Evolutionary conservation across 1,140 invertebrate species (phyloP), one percentile per base, ranked within the genome.

Genomic region (Heliconius melpomene): DNA sequence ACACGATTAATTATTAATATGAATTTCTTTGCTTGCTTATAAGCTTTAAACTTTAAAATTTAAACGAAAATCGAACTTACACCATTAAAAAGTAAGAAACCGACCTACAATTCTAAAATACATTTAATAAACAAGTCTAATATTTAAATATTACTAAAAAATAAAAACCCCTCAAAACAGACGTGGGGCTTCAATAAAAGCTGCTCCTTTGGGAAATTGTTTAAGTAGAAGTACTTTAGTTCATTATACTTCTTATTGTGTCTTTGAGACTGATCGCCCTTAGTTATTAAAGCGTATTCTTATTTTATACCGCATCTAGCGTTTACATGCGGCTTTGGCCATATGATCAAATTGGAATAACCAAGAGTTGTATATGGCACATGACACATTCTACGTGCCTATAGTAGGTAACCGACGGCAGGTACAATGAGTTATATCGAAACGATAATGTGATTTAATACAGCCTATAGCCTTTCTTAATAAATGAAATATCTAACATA

Each of bases 171-270:
- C 9, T 66, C 23, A 66, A 16, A 66, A 66, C 8, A 11, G 60
- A 66, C 23, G 60, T n/a, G 54, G n/a, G 23, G 23, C 13, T 66
- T 66, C 23, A 66, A 66, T 66, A 66, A 29, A 66, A 66, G 20
- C 60, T 0, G 23, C 3, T 57, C 60, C 60, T 66, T 29, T 26
- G 60, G 60, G 60, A 66, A 66, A 66, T 66, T 26, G 60, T 23
- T n/a, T 66, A 16, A 66, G 60, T 66, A 66, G 54, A 23, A 57
- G 60, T 66, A 16, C 60, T 26, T 26, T 26, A 66, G 26, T 26
- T 26, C 60, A 66, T 66, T 66, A 66, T 66, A 16, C 8, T n/a
- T n/a, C n/a, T 66, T 29, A 66, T 66, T 66, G 60, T 66, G 60
- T 66, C 60, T 66, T 66, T 66, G 23, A 66, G 8, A 29, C 60